These are phyloP conservation scores for Coboldia fuscipes DNA, from an alignment of 1,140 invertebrate genomes.

Conservation along the genomic window DNA sequence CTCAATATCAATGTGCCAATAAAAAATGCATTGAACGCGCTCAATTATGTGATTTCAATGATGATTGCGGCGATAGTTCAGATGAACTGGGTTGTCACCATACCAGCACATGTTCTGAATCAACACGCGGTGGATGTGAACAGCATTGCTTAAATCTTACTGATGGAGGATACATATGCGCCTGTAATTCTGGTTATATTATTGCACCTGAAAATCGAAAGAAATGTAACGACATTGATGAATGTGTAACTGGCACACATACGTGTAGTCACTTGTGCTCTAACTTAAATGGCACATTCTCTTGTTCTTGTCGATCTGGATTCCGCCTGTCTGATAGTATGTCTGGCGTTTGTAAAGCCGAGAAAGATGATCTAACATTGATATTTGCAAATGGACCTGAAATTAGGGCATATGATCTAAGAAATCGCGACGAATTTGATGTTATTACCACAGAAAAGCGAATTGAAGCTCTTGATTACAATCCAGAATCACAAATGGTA, in stretches of 20 bases:
- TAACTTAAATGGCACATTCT: constrained; percentile 79
- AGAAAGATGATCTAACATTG: constrained; percentile 37
- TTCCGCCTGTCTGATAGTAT: constrained; percentile 51
- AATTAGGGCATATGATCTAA: constrained; percentile 51
- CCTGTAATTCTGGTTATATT: constrained; percentile 69
- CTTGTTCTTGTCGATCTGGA: constrained; percentile 68
- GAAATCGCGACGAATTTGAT: constrained; percentile 42
- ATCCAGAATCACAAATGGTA: constrained; percentile 55
- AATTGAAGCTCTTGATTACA: constrained; percentile 75
- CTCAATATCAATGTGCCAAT: constrained; percentile 78
- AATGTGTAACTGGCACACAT: constrained; percentile 63
- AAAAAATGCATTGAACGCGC: constrained; percentile 63
- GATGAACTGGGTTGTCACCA: constrained; percentile 82
- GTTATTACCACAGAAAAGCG: constrained; percentile 65
- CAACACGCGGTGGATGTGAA: constrained; percentile 65
- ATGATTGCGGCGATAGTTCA: constrained; percentile 44
- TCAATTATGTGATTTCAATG: constrained; percentile 53
- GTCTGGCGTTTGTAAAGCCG: constrained; percentile 60
- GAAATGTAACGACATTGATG: constrained; percentile 71
- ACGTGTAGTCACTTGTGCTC: constrained; percentile 81
- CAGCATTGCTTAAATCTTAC: constrained; percentile 76
- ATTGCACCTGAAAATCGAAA: constrained; percentile 52
- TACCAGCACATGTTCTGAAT: constrained; percentile 43
- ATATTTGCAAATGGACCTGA: constrained; percentile 66
- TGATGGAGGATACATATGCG: constrained; percentile 67